Evolutionary conservation across 2,888 invertebrate species (phyloP).

Genomic region (Caenorhabditis angaria): DNA sequence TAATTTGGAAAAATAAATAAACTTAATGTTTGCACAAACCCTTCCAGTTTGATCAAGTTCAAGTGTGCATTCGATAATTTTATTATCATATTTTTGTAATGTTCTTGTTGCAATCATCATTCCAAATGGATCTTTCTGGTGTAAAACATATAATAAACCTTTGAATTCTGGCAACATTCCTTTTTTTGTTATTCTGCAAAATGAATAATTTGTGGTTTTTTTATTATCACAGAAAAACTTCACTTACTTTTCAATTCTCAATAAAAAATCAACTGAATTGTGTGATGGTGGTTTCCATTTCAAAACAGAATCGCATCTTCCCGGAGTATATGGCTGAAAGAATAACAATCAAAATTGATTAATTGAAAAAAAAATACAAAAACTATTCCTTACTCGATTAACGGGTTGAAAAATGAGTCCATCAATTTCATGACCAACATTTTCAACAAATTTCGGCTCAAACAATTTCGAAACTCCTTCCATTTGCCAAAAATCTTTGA

Average conservation of each 20-base stretch:
- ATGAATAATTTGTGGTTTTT: too few species aligned
- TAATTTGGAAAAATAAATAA: slow-evolving; percentile 77
- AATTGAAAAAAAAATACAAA: slow-evolving; percentile 68
- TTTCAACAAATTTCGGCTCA: slow-evolving; percentile 83
- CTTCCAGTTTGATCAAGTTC: slow-evolving; percentile 23
- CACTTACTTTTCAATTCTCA: slow-evolving; percentile 80
- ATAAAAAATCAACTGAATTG: slow-evolving; percentile 94
- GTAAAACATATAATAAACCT: slow-evolving; percentile 69
- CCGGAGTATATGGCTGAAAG: slow-evolving; percentile 83
- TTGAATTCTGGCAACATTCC: slow-evolving; percentile 72
- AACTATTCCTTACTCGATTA: slow-evolving; percentile 77
- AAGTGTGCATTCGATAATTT: slow-evolving; percentile 90
- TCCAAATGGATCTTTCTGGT: slow-evolving; percentile 78
- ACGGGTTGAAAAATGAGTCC: slow-evolving; percentile 97
- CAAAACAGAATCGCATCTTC: slow-evolving; percentile 84
- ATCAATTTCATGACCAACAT: slow-evolving; percentile 91
- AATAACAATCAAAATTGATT: background rate
- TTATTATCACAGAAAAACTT: background rate
- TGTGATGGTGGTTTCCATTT: slow-evolving; percentile 96
- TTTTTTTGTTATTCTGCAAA: slow-evolving; percentile 24
- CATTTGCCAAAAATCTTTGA: slow-evolving; percentile 79
- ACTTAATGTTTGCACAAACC: too few species aligned
- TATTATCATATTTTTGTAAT: slow-evolving; percentile 84
- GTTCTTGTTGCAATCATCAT: slow-evolving; percentile 82
- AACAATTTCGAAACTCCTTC: slow-evolving; percentile 57